Evolutionary conservation across 2,797 vertebrate species (phyloP).

Genomic region (Eurystomus glaucurus): DNA sequence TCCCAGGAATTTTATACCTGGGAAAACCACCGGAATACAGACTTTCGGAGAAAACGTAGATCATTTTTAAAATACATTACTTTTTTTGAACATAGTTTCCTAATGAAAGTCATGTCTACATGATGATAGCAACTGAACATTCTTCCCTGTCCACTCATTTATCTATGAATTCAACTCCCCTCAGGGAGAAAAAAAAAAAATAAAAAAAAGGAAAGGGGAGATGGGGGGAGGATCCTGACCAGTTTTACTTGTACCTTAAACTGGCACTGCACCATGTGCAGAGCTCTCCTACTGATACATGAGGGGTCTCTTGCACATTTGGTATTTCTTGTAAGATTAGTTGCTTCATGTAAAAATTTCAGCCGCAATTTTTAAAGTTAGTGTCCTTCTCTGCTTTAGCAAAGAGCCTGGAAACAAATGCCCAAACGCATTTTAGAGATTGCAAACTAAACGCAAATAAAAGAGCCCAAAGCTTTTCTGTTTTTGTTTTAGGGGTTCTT

Average conservation of each 20-base stretch:
- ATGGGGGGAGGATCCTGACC: fast-evolving
- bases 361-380: not conserved
- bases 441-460: not conserved
- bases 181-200: fast-evolving
- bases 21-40: not conserved
- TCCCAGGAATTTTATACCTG: not conserved
- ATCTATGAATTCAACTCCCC: not conserved
- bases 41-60: not conserved
- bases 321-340: not conserved
- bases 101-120: not conserved
- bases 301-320: not conserved
- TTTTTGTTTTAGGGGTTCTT: not conserved
- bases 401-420: not conserved
- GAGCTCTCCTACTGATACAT: not conserved
- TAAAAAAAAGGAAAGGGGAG: fast-evolving
- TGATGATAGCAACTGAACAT: not conserved
- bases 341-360: not conserved
- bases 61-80: not conserved
- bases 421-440: not conserved
- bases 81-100: not conserved
- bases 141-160: not conserved
- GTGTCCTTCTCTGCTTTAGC: not conserved
- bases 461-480: not conserved
- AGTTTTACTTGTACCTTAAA: not conserved
- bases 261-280: not conserved